Conservation (phyloP, 2,888 invertebrate species). For the Tenodera sinensis region DNA sequence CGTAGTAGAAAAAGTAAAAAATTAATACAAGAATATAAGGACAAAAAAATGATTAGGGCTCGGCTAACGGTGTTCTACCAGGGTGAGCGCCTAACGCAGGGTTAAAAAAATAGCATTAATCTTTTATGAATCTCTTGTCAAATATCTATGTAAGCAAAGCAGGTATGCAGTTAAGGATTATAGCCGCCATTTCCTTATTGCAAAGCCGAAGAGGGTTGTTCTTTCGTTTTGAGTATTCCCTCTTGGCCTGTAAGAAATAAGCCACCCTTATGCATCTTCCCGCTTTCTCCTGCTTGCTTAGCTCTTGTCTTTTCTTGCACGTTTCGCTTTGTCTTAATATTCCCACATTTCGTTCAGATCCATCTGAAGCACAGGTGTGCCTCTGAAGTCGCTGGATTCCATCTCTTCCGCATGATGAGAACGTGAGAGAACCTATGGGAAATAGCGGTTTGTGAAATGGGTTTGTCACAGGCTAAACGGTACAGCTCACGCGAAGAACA, state of each 20-base stretch:
- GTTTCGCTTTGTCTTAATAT: neutral
- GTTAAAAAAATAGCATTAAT: neutral
- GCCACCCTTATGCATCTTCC: neutral
- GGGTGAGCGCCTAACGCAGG: too few relatives aligned
- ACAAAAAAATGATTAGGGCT: too few relatives aligned
- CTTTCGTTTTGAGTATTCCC: neutral
- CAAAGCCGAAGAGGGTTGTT: neutral
- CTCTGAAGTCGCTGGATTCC: neutral
- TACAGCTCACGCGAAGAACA: neutral
- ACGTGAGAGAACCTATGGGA: neutral
- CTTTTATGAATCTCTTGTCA: neutral
- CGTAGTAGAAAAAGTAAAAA: too few relatives aligned
- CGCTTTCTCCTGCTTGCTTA: neutral
- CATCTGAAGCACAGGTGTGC: neutral
- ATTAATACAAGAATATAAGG: too few relatives aligned
- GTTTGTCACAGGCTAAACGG: neutral
- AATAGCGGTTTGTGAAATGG: neutral
- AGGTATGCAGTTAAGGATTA: neutral
- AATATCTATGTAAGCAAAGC: neutral
- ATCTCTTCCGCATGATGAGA: neutral
- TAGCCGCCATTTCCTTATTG: neutral
- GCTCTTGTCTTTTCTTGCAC: neutral
- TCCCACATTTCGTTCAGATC: neutral
- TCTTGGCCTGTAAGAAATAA: neutral
- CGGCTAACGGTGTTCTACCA: too few relatives aligned